Percentiles rank a stretch among this genome's conserved stretches.
Conservation (phyloP, 2,888 invertebrate species). For the Tinea pellionella region DNA sequence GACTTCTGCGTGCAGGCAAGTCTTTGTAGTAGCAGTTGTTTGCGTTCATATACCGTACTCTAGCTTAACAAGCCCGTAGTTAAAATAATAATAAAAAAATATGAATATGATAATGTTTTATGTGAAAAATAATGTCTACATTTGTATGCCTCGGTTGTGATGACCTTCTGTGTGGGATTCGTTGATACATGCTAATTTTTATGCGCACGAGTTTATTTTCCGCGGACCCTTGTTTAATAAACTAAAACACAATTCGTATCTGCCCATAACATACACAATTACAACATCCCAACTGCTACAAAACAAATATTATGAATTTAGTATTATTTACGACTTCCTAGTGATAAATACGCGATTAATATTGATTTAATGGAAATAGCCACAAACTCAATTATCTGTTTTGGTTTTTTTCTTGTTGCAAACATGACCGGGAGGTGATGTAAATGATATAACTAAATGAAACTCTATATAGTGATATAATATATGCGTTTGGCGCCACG, state of each 20-base stretch:
- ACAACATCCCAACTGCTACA: background rate
- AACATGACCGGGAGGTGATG: conserved; percentile 10
- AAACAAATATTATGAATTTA: background rate
- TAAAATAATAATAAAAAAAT: no score
- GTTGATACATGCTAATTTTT: conserved; percentile 58
- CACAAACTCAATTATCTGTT: background rate
- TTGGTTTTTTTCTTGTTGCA: background rate
- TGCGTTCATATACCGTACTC: no score
- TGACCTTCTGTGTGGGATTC: conserved; percentile 60
- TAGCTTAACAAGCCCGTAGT: no score
- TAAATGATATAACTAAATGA: conserved; percentile 51
- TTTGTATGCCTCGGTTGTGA: background rate
- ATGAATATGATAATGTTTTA: background rate
- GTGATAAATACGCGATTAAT: background rate
- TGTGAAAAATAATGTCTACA: background rate
- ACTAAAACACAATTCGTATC: background rate
- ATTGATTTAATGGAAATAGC: background rate
- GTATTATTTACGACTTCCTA: background rate
- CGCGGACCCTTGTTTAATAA: conserved; percentile 25
- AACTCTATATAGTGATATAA: conserved; percentile 59
- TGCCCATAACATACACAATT: background rate
- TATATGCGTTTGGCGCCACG: conserved; percentile 50
- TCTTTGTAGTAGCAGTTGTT: no score
- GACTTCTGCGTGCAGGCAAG: no score
- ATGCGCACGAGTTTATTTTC: conserved; percentile 40